Evolutionary conservation across 2,888 invertebrate genomes (phyloP).

Genomic region (Pseudeuparius sepicola): DNA sequence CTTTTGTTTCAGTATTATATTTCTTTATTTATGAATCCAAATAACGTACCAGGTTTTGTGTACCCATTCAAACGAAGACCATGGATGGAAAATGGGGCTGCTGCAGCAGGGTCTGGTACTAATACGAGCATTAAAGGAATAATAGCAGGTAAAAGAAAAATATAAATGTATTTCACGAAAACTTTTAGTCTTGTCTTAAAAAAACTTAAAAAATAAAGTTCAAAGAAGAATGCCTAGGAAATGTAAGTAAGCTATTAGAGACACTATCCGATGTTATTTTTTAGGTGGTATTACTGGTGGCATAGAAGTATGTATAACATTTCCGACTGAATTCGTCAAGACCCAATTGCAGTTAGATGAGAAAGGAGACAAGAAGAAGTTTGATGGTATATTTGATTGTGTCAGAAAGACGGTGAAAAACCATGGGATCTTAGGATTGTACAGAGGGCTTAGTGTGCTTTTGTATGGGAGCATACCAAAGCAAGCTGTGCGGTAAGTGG

Average conservation of each 20-base stretch:
- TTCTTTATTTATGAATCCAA: slow-evolving; percentile 10
- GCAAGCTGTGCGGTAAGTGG: slow-evolving; percentile 81
- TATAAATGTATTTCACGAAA: too few relatives aligned
- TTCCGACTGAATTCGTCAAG: slow-evolving; percentile 98
- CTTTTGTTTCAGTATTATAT: slow-evolving; percentile 1
- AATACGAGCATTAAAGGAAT: slow-evolving; percentile 82
- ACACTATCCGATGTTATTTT: too few relatives aligned
- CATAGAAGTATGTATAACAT: slow-evolving; percentile 98
- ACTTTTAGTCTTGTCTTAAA: too few relatives aligned
- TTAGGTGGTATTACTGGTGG: slow-evolving; percentile 91
- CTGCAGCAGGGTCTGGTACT: slow-evolving; percentile 45
- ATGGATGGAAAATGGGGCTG: slow-evolving; percentile 69
- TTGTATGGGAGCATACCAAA: slow-evolving; percentile 98
- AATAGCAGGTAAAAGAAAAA: slow-evolving; percentile 52
- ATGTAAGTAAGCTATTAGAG: too few relatives aligned
- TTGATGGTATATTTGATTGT: slow-evolving; percentile 82
- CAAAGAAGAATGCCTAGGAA: too few relatives aligned
- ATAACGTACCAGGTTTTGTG: slow-evolving; percentile 13
- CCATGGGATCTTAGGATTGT: slow-evolving; percentile 86
- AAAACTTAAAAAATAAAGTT: too few relatives aligned
- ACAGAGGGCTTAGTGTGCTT: slow-evolving; percentile 90
- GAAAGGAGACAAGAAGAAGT: slow-evolving; percentile 69
- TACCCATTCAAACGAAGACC: slow-evolving; percentile 41
- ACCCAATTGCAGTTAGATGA: slow-evolving; percentile 98
- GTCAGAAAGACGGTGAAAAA: slow-evolving; percentile 81